Evolutionary conservation across 2,797 vertebrate species (phyloP), one percentile per base, ranked within the genome.

Genomic region (Manis crassicaudata): DNA sequence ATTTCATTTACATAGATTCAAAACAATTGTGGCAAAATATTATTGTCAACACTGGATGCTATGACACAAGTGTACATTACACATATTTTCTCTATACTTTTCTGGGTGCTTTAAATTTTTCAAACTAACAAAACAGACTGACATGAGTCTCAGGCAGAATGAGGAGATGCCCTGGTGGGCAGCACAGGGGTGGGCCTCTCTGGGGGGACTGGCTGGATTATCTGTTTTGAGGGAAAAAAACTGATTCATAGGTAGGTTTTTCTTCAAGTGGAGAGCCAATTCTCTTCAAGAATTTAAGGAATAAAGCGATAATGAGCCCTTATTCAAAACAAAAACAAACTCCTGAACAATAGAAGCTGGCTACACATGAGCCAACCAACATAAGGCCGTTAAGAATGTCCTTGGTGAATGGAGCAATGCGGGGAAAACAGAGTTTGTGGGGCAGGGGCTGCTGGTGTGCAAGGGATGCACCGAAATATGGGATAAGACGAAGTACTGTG

Each of bases 241-340:
- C 37, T 63, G 43, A 63, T 56, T 46, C 46, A 23, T 23, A 56
- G 18, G 18, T 7, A 70, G 46, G 50, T 56, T 73, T 70, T 65
- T 46, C 56, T 93, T 63, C 43, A 21, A 72, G 29, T 46, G 4
- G 50, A 56, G 70, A 93, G 16, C 1, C 3, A 81, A 75, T 56
- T 73, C 11, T 73, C 35, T 54, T 88, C 27, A 58, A 56, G 43
- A 88, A 93, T 75, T 79, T 73, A 56, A 88, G 76, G 50, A 46
- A 65, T 27, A 63, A 73, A 88, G 21, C 29, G 21, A 80, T 52
- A 70, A n/a, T 11, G 16, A 72, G 5, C 21, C 46, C 2, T 62
- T 37, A 46, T n/a, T 79, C 16, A 43, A 75, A 83, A 56, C 52
- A 46, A 20, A 29, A 82, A 14, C 18, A 27, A 54, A 32, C 54